Conservation (phyloP, 2,113 vertebrate genomes). For the Spizaetus ornatus region DNA sequence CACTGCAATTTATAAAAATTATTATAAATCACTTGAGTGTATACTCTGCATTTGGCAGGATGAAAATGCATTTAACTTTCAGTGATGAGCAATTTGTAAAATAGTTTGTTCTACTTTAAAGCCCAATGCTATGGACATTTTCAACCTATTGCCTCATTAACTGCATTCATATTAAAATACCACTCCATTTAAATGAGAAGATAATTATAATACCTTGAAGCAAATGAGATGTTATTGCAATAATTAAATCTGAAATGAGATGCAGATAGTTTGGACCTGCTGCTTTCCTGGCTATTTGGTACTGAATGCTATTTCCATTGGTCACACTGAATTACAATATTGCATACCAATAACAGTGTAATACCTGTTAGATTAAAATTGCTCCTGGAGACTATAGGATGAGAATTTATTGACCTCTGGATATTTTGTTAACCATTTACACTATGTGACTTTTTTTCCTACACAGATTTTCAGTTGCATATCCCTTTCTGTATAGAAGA, state of each 20-base stretch:
- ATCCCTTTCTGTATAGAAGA: neutral
- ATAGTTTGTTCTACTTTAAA: slow-evolving; percentile 69
- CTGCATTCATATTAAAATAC: slow-evolving; percentile 73
- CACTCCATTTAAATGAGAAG: slow-evolving; percentile 72
- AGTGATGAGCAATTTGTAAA: slow-evolving; percentile 56
- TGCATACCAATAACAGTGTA: slow-evolving; percentile 48
- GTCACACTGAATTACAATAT: slow-evolving; percentile 52
- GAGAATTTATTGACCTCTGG: slow-evolving; percentile 34
- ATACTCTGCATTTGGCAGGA: slow-evolving; percentile 22
- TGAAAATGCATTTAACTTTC: slow-evolving; percentile 41
- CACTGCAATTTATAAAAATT: slow-evolving; percentile 37
- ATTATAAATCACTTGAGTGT: slow-evolving; percentile 37
- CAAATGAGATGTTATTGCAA: slow-evolving; percentile 76
- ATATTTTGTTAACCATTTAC: neutral
- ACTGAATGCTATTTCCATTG: slow-evolving; percentile 50
- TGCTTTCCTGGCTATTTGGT: slow-evolving; percentile 56
- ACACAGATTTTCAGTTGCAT: neutral
- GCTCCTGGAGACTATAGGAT: neutral
- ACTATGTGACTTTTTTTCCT: neutral
- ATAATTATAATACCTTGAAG: slow-evolving; percentile 77
- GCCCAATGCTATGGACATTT: slow-evolving; percentile 59
- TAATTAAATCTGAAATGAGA: slow-evolving; percentile 75
- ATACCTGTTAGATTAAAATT: slow-evolving; percentile 34
- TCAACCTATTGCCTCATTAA: slow-evolving; percentile 74
- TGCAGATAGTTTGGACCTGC: slow-evolving; percentile 65